Percentiles rank a stretch among this genome's conserved stretches.
Conservation (phyloP, 2,113 vertebrate genomes). For the Crotophaga sulcirostris region DNA sequence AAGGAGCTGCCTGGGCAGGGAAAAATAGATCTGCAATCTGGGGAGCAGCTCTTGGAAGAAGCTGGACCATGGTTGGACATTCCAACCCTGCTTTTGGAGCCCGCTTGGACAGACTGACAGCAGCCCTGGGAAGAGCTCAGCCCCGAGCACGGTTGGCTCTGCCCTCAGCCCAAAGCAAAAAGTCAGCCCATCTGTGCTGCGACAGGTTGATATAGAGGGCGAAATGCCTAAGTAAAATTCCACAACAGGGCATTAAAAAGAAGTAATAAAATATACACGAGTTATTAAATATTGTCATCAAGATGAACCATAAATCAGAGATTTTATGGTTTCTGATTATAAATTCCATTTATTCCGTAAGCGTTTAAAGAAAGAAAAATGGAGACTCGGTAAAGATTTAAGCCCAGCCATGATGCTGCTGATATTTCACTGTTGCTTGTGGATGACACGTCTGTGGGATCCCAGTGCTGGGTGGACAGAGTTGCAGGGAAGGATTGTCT, state of each 20-base stretch:
- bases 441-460: neutral
- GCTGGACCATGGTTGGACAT: neutral
- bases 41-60: constrained; percentile 6
- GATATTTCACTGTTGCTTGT: constrained; percentile 38
- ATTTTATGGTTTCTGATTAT: constrained; percentile 73
- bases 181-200: constrained; percentile 15
- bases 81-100: neutral
- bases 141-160: neutral
- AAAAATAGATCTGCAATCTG: neutral
- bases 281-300: constrained; percentile 75
- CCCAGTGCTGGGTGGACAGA: neutral
- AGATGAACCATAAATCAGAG: constrained; percentile 73
- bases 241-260: constrained; percentile 66
- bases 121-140: constrained; percentile 2
- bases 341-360: constrained; percentile 73
- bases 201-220: constrained; percentile 51
- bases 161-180: neutral
- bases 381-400: constrained; percentile 51
- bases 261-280: constrained; percentile 67
- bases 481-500: neutral
- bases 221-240: constrained; percentile 62
- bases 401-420: constrained; percentile 9
- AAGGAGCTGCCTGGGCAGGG: neutral
- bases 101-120: neutral
- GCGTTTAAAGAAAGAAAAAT: constrained; percentile 72